These are phyloP conservation scores for Propithecus perrieri DNA, from an alignment of 2,797 vertebrate species.

Conservation along the genomic window DNA sequence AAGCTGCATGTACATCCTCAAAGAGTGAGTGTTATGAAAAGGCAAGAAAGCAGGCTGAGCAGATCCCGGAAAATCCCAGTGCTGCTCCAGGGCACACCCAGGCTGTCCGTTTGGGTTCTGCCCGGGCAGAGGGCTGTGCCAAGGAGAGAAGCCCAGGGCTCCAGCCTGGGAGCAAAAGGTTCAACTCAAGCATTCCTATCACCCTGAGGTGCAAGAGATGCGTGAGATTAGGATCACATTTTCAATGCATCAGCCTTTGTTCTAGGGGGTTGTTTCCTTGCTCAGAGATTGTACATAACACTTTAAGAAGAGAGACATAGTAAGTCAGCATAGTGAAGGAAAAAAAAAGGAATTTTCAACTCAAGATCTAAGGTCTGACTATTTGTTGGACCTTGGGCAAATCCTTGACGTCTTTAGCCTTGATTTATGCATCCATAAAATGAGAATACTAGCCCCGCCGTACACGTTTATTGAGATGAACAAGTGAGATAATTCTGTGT, in stretches of 20 bases:
- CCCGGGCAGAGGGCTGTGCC: not conserved
- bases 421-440: not conserved
- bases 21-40: constrained; percentile 73
- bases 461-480: not conserved
- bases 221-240: not conserved
- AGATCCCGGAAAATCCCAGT: constrained; percentile 64
- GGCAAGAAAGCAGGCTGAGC: constrained; percentile 42
- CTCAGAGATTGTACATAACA: not conserved
- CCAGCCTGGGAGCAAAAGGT: not conserved
- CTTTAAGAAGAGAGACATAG: not conserved
- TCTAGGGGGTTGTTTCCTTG: not conserved
- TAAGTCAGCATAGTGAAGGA: not conserved
- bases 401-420: not conserved
- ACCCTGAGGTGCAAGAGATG: not conserved
- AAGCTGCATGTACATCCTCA: constrained; percentile 66
- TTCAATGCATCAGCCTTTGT: not conserved
- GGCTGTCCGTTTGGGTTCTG: not conserved
- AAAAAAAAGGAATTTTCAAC: not conserved
- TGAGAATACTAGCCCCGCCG: not conserved
- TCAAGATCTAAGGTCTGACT: not conserved
- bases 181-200: not conserved
- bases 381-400: not conserved
- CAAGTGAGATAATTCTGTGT: not conserved
- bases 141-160: not conserved
- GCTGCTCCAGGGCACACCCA: not conserved